A percentile compares a stretch with the other conserved stretches of the same genome.
phyloP scores from a whole-genome alignment of 2,888 invertebrate genomes.

The Leptinotarsa juncta region DNA sequence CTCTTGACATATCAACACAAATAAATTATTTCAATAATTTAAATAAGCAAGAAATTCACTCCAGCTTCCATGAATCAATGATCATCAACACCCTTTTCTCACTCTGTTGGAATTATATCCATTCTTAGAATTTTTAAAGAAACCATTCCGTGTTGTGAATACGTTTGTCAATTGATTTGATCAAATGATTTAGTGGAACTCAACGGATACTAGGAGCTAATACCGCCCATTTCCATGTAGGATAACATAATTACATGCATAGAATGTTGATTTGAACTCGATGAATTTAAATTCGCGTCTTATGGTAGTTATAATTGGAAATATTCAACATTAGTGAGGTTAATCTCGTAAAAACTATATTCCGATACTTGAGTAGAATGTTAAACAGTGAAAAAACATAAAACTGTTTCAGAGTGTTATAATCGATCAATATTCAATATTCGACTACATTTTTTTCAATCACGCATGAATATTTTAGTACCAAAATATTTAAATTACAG shows the following conservation, averaged over 20 bases:
- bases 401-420: not conserved
- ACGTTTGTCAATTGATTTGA: constrained; percentile 4
- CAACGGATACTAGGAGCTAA: not conserved
- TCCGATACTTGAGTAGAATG: not conserved
- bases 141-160: not conserved
- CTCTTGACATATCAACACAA: not conserved
- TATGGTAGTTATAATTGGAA: not conserved
- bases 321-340: not conserved
- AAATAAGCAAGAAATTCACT: too few species aligned
- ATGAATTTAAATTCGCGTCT: not conserved
- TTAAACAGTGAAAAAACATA: not conserved
- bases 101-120: not conserved
- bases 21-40: not conserved
- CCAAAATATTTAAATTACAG: too few species aligned
- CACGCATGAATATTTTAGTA: too few species aligned
- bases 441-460: too few species aligned
- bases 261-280: not conserved
- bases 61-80: not conserved
- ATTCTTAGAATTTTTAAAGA: not conserved
- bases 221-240: constrained; percentile 13
- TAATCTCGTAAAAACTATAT: not conserved
- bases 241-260: constrained; percentile 6
- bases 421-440: too few species aligned
- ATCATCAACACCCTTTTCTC: not conserved
- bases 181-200: constrained; percentile 8